Evolutionary conservation across 2,797 vertebrate genomes (phyloP).

Genomic region (Nannoperca australis): DNA sequence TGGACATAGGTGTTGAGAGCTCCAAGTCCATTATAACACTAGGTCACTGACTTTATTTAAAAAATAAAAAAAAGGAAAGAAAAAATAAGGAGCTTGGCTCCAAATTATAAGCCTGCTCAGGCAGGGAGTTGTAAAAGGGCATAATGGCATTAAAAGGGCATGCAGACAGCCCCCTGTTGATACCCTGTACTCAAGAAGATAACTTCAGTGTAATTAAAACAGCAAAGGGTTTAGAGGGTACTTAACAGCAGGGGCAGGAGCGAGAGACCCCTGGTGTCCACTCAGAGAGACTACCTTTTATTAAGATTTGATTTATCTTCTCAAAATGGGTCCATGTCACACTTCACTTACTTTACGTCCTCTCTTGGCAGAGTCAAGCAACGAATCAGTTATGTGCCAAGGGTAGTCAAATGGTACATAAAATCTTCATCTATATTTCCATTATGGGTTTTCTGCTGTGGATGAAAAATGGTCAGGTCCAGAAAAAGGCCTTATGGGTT

Average conservation of each 20-base stretch:
- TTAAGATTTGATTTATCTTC: conserved; percentile 78
- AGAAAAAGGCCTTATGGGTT: conserved; percentile 62
- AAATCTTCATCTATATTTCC: conserved; percentile 78
- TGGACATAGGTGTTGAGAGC: conserved; percentile 57
- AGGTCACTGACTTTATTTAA: conserved; percentile 60
- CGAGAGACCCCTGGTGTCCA: conserved; percentile 61
- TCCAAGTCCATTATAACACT: conserved; percentile 51
- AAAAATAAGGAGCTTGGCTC: conserved; percentile 35
- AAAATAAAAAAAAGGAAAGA: background rate
- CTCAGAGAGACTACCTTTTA: conserved; percentile 62
- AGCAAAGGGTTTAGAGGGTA: conserved; percentile 49
- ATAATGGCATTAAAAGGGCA: conserved; percentile 52
- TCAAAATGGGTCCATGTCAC: conserved; percentile 74
- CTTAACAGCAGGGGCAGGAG: conserved; percentile 48
- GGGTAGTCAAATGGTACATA: conserved; percentile 78
- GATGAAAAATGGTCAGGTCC: conserved; percentile 66
- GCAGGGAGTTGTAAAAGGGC: conserved; percentile 51
- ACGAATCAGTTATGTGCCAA: conserved; percentile 71
- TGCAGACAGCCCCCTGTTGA: conserved; percentile 59
- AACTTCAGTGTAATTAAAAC: conserved; percentile 65
- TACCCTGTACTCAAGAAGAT: conserved; percentile 55
- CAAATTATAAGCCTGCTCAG: conserved; percentile 50
- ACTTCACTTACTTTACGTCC: conserved; percentile 77
- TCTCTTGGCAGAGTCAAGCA: conserved; percentile 71
- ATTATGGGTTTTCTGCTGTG: conserved; percentile 64